phyloP scores from a whole-genome alignment of 2,797 vertebrate species.

The Eulemur mongoz region DNA sequence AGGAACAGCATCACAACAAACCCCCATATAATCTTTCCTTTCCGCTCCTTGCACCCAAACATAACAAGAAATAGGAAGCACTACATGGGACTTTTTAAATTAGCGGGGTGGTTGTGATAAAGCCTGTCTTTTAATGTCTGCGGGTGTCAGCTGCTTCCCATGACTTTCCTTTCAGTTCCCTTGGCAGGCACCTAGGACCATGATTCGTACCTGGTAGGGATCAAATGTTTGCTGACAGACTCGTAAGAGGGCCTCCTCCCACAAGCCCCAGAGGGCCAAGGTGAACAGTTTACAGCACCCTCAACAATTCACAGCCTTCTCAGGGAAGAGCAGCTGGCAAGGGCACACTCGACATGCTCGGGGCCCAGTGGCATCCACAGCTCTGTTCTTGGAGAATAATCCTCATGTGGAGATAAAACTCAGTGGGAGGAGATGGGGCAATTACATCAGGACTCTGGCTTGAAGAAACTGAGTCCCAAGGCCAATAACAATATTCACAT shows the following conservation, averaged over 20 bases:
- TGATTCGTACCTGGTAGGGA: neutral
- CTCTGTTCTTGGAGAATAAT: neutral
- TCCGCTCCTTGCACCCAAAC: accelerated
- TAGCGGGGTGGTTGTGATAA: accelerated
- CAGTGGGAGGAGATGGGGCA: neutral
- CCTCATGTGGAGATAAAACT: neutral
- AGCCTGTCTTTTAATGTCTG: neutral
- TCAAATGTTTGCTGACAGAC: neutral
- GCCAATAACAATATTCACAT: neutral
- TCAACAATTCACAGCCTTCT: neutral
- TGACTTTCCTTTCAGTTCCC: neutral
- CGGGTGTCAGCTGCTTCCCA: neutral
- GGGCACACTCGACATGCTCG: accelerated
- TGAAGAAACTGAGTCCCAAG: neutral
- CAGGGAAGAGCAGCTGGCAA: neutral
- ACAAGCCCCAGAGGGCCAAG: neutral
- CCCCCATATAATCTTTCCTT: neutral
- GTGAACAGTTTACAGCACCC: neutral
- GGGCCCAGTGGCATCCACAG: neutral
- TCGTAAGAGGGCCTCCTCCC: neutral
- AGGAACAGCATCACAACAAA: neutral
- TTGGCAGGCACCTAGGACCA: too few relatives aligned
- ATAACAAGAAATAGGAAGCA: neutral
- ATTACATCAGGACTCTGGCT: neutral
- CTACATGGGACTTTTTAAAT: neutral